Base-by-base conservation (phyloP, 2,113 vertebrate species). In the Chlorodrepanis virens region DNA sequence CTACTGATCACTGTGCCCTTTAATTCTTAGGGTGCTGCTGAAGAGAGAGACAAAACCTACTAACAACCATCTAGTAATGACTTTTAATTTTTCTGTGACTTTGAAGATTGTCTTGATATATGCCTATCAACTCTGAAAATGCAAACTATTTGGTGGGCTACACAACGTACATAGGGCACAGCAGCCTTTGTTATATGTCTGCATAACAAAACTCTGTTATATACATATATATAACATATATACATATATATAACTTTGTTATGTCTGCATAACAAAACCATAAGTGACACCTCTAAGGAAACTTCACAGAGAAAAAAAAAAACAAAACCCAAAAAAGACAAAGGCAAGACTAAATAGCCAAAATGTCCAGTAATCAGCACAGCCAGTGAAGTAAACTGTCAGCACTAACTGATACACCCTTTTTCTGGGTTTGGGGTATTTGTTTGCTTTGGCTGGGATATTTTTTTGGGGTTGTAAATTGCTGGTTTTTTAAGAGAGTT, bases 321-420 rank as follows among this genome's bases (percentile, higher is more conserved):
- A 39, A 8, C 6, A 60, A 53, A 54, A 40, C 13, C 1, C 14
- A 60, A 53, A 24, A 45, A 11, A 44, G 7, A 60, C 15, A 63
- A 45, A 37, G 10, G 10, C 45, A 21, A 88, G 10, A 6, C 20
- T 57, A n/a, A 87, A 53, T 19, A 67, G 6, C 5, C 33, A 59
- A 22, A 87, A 53, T 20, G 69, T 20, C 44, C 54, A 76, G 39
- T 24, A 20, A 93, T 59, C 40, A 37, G 11, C 45, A 77, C 5
- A 72, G 14, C 1, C 45, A 84, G 14, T 16, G 14, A 37, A n/a
- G 20, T 40, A 45, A 63, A 35, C 10, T 49, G 42, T 39, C 59
- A 77, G 44, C 44, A 69, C 18, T 39, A 23, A 71, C 24, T 11
- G 10, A 24, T 35, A 31, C 5, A 79, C 5, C 0, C 0, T 28